Evolutionary conservation across 2,797 vertebrate genomes (phyloP), one percentile per base, ranked within the genome.

Genomic region (Diplodus sargus): DNA sequence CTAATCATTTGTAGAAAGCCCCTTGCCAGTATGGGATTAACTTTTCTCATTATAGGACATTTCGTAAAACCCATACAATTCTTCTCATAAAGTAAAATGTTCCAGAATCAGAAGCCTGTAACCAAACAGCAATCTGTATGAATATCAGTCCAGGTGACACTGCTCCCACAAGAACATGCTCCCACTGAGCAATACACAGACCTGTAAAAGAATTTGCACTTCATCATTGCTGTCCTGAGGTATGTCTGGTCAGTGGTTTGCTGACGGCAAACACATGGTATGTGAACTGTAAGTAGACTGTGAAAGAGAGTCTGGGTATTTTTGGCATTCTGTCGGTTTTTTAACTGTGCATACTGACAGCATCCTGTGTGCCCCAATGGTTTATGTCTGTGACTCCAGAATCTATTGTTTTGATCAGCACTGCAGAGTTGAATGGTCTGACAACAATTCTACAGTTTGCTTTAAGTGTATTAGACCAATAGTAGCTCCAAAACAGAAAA

Each of bases 231-330:
- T 53, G 51, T 20, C 3, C 11, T 70, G 64, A 60, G 53, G 72
- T 63, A 65, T 64, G 71, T 75, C 53, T 78, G 78, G 63, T 43
- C 63, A 71, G 66, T 69, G 67, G 52, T 51, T 54, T 56, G 42
- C 65, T 53, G 49, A 54, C 0, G 5, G 53, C 18, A 39, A 56
- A 63, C 42, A 62, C 25, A 54, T 39, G 66, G 52, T 77, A 71
- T 63, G 53, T 64, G 18, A 61, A 34, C 48, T 67, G 53, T 53
- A 49, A 63, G 76, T 61, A 70, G 78, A 71, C 70, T 74, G 72
- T 72, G 74, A 76, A 62, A 34, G 56, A 79, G 30, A 62, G 56
- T 60, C 9, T 59, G 16, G 48, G 67, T 64, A 25, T 63, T 43
- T 58, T 51, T 77, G 70, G 45, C 56, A 11, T n/a, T 12, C 14